A percentile compares a stretch with the other conserved stretches of the same genome.
These are phyloP conservation scores for Drosophila koepferae DNA, from an alignment of 2,888 invertebrate genomes.

Conservation along the genomic window DNA sequence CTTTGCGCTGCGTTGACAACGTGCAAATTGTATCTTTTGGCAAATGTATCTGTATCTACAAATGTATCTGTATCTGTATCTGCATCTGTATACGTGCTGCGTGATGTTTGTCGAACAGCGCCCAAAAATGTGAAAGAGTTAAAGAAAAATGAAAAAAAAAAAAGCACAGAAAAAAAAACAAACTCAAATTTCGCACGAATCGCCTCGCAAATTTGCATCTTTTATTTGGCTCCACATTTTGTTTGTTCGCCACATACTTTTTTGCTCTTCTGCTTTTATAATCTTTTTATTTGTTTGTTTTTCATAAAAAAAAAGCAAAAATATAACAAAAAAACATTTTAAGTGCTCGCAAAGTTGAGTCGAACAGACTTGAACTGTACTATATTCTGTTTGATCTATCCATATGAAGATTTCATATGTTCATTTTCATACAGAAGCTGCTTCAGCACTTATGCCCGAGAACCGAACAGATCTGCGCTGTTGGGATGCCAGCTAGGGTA, in stretches of 20 bases:
- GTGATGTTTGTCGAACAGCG: conserved; percentile 53
- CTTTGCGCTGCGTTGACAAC: conserved; percentile 27
- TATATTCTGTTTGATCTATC: conserved; percentile 1
- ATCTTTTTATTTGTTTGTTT: conserved; percentile 7
- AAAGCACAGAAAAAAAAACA: not conserved
- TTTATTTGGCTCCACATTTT: conserved; percentile 58
- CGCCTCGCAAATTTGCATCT: conserved; percentile 67
- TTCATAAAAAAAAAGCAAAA: not conserved
- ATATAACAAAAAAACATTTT: not conserved
- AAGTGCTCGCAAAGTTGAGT: not conserved
- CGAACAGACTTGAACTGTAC: not conserved
- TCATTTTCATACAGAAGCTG: not conserved
- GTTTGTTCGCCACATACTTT: conserved; percentile 56
- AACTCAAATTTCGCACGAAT: conserved; percentile 56
- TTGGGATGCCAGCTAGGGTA: not conserved
- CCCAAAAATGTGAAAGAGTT: conserved; percentile 38
- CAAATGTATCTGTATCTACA: not conserved
- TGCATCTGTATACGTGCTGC: conserved; percentile 8
- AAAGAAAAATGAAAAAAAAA: not conserved
- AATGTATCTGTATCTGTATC: not conserved
- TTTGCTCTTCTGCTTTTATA: conserved; percentile 34
- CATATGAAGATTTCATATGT: not conserved
- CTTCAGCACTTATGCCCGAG: not conserved
- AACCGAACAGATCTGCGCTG: not conserved
- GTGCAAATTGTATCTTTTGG: conserved; percentile 16